These are phyloP conservation scores for Megalurothrips usitatus DNA, from an alignment of 2,888 invertebrate species.

Conservation along the genomic window DNA sequence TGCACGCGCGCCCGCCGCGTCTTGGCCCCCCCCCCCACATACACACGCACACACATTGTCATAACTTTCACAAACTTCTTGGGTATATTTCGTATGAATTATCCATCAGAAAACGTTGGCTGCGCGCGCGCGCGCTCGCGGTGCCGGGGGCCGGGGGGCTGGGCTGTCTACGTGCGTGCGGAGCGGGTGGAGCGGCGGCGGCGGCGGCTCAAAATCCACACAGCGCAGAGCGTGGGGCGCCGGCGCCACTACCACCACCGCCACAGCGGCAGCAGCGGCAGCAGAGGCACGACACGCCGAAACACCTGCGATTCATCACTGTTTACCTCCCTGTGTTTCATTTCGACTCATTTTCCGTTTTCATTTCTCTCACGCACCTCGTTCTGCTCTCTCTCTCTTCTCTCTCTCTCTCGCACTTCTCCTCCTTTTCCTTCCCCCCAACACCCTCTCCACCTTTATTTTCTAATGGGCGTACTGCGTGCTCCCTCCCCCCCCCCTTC, in stretches of 20 bases:
- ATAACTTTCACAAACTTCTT: constrained; percentile 6
- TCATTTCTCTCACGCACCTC: not conserved
- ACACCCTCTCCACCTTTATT: not conserved
- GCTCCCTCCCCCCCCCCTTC: not conserved
- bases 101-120: not conserved
- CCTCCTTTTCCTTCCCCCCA: not conserved
- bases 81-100: constrained; percentile 23
- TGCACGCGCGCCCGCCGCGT: not conserved
- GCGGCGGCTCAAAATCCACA: not conserved
- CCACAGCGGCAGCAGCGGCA: no score
- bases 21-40: not conserved
- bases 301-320: constrained; percentile 6
- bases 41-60: not conserved
- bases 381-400: not conserved
- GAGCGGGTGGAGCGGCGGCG: no score
- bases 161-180: no score
- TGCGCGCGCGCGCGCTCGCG: no score
- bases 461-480: not conserved
- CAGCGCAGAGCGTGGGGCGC: no score
- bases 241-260: no score
- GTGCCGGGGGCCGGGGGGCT: no score
- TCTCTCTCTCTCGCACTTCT: no score
- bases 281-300: not conserved
- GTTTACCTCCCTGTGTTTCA: not conserved
- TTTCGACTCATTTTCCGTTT: constrained; percentile 10